Base-by-base conservation (phyloP, 2,888 invertebrate genomes). In the Prionchulus punctatus region DNA sequence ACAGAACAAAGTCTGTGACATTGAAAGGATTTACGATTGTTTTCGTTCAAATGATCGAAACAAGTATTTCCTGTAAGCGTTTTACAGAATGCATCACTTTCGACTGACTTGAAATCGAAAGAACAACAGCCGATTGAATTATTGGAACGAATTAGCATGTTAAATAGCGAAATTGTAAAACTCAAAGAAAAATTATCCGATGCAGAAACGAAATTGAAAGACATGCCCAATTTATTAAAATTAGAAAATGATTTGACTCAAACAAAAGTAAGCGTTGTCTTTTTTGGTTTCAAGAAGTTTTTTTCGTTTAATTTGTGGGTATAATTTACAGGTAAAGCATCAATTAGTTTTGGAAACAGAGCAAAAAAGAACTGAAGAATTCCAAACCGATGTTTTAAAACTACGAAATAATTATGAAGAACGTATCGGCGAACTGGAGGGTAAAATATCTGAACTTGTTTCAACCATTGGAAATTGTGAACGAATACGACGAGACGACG, bases 391-490 rank as follows among this genome's bases (percentile, higher is more conserved):
- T 83, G 56, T 45, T 4, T 4, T n/a, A n/a, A 23, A 23, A 7
- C 18, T 45, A 12, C 18, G 12, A 23, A 12, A 23, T n/a, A 45
- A 12, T 12, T 23, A 45, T 23, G 45, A 45, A 45, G 23, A 12
- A n/a, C 76, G 86, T 58, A 85, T 86, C 0, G 82, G 82, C 0
- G 77, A 81, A 52, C 75, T 88, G 53, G 87, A 88, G 71, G 78
- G 80, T 2, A 79, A 81, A 60, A 71, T 87, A 23, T 83, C 86
- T 0, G 86, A 88, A 66, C 72, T 88, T 30, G 86, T 86, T 0
- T 80, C 80, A 56, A 82, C 82, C 0, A 81, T 87, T 1, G 86
- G 86, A 0, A 79, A 79, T 59, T 85, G 86, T 65, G 86, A 87
- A 67, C 74, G 82, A 56, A 70, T 81, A 7, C 73, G 84, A 1